phyloP scores from a whole-genome alignment of 2,113 vertebrate species.

The Halcyon malimbica region DNA sequence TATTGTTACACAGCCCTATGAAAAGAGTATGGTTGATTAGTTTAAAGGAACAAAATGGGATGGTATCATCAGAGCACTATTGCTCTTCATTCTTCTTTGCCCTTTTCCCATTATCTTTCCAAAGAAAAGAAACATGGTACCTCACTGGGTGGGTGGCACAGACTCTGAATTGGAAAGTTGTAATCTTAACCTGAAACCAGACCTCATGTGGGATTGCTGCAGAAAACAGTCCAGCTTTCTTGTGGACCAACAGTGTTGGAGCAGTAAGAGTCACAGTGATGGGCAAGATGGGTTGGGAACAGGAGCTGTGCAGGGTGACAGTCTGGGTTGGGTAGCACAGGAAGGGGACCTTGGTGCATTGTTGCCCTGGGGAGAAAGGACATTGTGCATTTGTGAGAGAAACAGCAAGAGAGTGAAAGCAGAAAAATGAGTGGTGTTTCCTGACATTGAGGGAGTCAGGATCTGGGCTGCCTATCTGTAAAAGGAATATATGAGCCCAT shows the following conservation, averaged over 20 bases:
- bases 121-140: background rate
- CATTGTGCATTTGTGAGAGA: background rate
- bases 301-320: background rate
- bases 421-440: background rate
- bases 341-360: background rate
- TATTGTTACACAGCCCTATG: background rate
- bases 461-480: background rate
- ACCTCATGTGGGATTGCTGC: background rate
- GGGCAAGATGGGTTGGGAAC: background rate
- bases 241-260: background rate
- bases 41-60: background rate
- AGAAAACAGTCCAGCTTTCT: background rate
- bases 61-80: background rate
- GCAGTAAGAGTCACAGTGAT: background rate
- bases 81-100: background rate
- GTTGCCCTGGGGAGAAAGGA: rapidly evolving
- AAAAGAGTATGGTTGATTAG: background rate
- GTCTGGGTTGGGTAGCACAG: background rate
- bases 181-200: background rate
- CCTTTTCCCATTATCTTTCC: background rate
- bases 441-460: background rate
- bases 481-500: background rate
- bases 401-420: background rate
- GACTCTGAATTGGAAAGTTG: background rate
- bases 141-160: background rate